These are phyloP conservation scores for Calameuta filiformis DNA, from an alignment of 2,888 invertebrate species.

Conservation along the genomic window DNA sequence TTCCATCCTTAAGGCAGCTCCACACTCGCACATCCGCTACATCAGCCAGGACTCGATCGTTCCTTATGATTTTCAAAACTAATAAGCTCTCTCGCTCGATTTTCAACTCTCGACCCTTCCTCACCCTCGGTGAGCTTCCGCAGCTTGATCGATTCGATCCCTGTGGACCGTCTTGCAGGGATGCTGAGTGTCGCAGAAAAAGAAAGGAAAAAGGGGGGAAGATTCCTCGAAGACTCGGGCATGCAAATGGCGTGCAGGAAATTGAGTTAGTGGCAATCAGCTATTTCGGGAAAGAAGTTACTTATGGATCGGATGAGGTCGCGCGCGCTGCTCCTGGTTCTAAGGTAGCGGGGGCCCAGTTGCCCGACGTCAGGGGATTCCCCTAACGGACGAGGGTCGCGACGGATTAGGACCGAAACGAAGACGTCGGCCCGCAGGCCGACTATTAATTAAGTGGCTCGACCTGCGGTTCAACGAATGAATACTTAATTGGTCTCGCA, in stretches of 20 bases:
- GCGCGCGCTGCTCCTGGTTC: neutral
- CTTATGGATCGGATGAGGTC: neutral
- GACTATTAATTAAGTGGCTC: neutral
- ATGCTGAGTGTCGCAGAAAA: neutral
- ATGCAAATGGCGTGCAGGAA: neutral
- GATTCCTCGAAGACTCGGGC: neutral
- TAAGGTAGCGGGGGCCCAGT: too few relatives aligned
- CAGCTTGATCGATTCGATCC: neutral
- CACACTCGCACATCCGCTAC: neutral
- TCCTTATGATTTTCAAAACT: neutral
- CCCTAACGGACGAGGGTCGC: constrained; percentile 8
- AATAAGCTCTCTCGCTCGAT: neutral
- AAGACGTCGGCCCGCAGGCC: neutral
- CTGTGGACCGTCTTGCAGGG: neutral
- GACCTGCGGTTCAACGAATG: neutral
- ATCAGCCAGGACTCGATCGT: neutral
- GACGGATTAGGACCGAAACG: neutral
- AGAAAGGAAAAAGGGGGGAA: neutral
- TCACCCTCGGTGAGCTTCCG: neutral
- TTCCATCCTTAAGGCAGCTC: neutral
- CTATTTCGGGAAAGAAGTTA: neutral
- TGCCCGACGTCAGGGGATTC: neutral
- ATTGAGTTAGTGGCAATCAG: neutral
- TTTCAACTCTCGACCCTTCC: neutral
- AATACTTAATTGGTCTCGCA: constrained; percentile 1